Conservation (phyloP, 2,113 vertebrate species). For the Pseudopodoces humilis region DNA sequence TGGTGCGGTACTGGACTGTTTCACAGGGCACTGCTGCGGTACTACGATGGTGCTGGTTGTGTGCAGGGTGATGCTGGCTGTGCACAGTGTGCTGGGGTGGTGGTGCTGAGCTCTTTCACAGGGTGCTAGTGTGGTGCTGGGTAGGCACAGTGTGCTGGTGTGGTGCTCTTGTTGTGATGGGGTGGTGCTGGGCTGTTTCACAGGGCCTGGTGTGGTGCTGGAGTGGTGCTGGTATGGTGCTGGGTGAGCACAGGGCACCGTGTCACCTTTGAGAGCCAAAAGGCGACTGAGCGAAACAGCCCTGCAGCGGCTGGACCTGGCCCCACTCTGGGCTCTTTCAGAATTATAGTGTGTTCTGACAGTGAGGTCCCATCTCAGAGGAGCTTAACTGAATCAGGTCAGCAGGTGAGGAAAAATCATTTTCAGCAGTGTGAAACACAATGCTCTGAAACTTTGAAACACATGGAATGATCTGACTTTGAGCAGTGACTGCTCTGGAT, state of each 20-base stretch:
- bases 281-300: accelerated
- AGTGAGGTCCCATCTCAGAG: not conserved
- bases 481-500: not conserved
- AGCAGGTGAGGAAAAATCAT: not conserved
- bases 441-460: not conserved
- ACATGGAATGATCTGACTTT: accelerated
- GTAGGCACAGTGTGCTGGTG: not conserved
- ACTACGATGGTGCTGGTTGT: not conserved
- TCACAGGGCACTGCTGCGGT: too few relatives aligned
- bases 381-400: not conserved
- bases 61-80: not conserved
- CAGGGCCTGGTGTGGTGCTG: not conserved
- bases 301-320: not conserved
- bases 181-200: not conserved
- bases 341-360: not conserved
- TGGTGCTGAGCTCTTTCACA: not conserved
- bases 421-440: not conserved
- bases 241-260: accelerated
- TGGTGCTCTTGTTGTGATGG: not conserved
- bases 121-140: not conserved
- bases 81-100: not conserved
- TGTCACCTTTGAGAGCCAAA: not conserved
- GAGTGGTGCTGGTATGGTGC: not conserved
- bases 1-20: not conserved
- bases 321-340: not conserved